Conservation (phyloP, 2,797 vertebrate genomes). For the Silurus lanzhouensis region DNA sequence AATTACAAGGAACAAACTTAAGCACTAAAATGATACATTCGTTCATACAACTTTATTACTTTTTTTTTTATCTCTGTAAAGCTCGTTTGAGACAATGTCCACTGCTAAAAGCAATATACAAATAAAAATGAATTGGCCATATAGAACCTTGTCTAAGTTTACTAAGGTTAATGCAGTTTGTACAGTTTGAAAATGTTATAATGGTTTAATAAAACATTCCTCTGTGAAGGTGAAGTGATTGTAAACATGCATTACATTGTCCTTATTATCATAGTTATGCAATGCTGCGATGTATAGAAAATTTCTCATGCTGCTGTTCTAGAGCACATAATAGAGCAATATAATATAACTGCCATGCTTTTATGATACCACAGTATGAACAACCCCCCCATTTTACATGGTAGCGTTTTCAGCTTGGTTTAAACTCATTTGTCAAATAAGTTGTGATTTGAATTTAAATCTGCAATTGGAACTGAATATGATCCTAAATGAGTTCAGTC, state of each 20-base stretch:
- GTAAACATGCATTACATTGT: not conserved
- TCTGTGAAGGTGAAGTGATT: not conserved
- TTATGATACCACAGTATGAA: not conserved
- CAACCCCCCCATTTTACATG: not conserved
- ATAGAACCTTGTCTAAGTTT: too few relatives aligned
- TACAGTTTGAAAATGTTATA: not conserved
- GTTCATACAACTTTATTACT: too few relatives aligned
- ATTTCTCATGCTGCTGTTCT: not conserved
- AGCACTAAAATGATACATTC: too few relatives aligned
- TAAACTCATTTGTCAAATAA: conserved; percentile 29
- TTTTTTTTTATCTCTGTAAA: too few relatives aligned
- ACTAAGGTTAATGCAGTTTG: not conserved
- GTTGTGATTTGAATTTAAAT: not conserved
- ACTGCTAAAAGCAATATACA: too few relatives aligned
- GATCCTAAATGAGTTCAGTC: not conserved
- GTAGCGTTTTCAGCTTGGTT: not conserved
- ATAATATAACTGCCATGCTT: not conserved
- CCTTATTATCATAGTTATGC: not conserved
- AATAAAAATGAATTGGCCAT: too few relatives aligned
- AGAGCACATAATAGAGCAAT: not conserved
- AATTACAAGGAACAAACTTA: too few relatives aligned
- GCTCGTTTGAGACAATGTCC: too few relatives aligned
- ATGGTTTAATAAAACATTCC: not conserved
- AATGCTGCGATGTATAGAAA: not conserved
- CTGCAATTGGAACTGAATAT: conserved; percentile 20